A percentile compares a stretch with the other conserved stretches of the same genome.
Conservation (phyloP, 1,140 invertebrate genomes). For the Macrosteles quadrilineatus region DNA sequence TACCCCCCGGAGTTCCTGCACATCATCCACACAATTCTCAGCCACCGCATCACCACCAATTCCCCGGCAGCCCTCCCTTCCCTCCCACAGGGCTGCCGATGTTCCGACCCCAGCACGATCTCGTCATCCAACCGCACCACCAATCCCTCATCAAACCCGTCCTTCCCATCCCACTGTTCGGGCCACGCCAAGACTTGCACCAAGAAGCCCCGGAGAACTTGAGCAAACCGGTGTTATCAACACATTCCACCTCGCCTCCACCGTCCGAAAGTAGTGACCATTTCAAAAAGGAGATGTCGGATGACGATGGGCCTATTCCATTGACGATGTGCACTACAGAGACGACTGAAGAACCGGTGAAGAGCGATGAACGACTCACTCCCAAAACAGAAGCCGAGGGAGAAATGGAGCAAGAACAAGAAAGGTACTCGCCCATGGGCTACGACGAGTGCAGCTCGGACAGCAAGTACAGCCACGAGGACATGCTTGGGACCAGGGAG, state of each 20-base stretch:
- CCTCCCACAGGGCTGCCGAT: slow-evolving; percentile 58
- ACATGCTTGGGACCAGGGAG: slow-evolving; percentile 58
- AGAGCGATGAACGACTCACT: slow-evolving; percentile 65
- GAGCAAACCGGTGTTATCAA: slow-evolving; percentile 59
- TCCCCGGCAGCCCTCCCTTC: slow-evolving; percentile 48
- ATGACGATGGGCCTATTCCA: slow-evolving; percentile 38
- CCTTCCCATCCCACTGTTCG: slow-evolving; percentile 59
- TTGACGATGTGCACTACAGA: slow-evolving; percentile 45
- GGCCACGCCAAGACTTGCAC: slow-evolving; percentile 55
- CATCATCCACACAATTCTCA: slow-evolving; percentile 47
- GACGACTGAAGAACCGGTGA: slow-evolving; percentile 56
- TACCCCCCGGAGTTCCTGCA: slow-evolving; percentile 58
- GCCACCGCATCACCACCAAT: slow-evolving; percentile 50
- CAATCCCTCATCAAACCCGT: slow-evolving; percentile 57
- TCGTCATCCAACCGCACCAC: slow-evolving; percentile 47
- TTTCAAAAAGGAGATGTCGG: slow-evolving; percentile 52
- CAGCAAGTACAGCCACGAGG: slow-evolving; percentile 66
- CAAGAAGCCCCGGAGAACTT: slow-evolving; percentile 80
- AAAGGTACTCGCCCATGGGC: slow-evolving; percentile 58
- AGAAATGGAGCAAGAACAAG: slow-evolving; percentile 54
- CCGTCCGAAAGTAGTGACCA: slow-evolving; percentile 55
- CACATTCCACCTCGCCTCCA: slow-evolving; percentile 39
- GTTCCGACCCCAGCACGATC: slow-evolving; percentile 54
- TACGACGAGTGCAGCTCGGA: slow-evolving; percentile 78
- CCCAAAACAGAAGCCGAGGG: slow-evolving; percentile 57